Base-by-base conservation (phyloP, 2,113 vertebrate species). In the Solea solea region DNA sequence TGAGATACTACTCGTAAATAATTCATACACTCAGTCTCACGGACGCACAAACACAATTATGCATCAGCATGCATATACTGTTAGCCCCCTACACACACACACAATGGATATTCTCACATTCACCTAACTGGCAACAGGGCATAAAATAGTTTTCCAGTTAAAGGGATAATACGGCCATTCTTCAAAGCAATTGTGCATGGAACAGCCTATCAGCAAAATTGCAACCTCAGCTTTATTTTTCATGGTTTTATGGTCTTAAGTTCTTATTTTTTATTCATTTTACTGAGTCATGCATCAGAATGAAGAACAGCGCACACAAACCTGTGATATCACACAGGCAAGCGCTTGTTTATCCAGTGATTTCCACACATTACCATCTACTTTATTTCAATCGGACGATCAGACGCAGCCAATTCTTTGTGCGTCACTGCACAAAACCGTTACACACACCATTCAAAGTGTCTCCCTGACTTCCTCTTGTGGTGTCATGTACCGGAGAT, bases 1-100 rank as follows among this genome's bases (percentile, higher is more conserved):
- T 82, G 79, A 85, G 76, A 81, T 89, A 88, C 86, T 84, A 83
- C 84, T 74, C 3, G 74, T 91, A 83, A 88, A 89, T 91, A 86
- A 89, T 91, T 86, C 88, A 91, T 84, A 52, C 65, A 48, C 51
- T 65, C 64, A 50, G 70, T 53, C 69, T 56, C 84, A 80, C 82
- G 82, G 76, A 85, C 72, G 72, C 81, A 74, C 61, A 71, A 66
- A 41, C 46, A 16, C 68, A 65, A 76, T 60, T 44, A 34, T 0
- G 41, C 67, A 81, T 84, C 64, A 71, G 80, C 52, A 85, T 75
- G 62, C 69, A 51, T 51, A 45, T 12, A 58, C 3, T 11, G 15
- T 44, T n/a, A 48, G 66, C 15, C 15, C 21, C 21, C 21, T 21
- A 41, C 55, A 63, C 42, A 0, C 59, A 72, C 42, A 1, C 59